A percentile compares a stretch with the other conserved stretches of the same genome.
phyloP scores from a whole-genome alignment of 2,797 vertebrate species.

The Rachycentron canadum region DNA sequence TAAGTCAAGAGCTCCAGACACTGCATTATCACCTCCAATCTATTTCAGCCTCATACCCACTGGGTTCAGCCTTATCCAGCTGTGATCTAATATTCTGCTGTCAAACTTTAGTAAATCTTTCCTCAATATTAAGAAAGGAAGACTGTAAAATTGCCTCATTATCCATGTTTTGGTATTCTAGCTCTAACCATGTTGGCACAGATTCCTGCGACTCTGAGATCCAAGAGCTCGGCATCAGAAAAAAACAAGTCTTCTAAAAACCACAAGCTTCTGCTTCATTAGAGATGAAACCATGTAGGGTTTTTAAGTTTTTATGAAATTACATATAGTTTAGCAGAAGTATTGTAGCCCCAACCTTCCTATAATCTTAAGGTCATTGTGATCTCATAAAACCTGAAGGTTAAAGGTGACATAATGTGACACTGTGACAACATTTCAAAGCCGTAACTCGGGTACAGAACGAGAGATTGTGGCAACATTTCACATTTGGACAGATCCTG shows the following conservation, averaged over 20 bases:
- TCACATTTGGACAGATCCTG: too few species aligned
- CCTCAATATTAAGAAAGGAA: conserved; percentile 49
- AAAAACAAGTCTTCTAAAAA: conserved; percentile 31
- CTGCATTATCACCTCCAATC: conserved; percentile 42
- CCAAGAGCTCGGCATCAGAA: conserved; percentile 38
- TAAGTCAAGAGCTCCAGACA: conserved; percentile 27
- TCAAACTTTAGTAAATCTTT: conserved; percentile 58
- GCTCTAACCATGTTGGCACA: conserved; percentile 46
- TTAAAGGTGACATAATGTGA: too few species aligned
- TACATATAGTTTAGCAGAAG: conserved; percentile 3
- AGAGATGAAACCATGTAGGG: conserved; percentile 12
- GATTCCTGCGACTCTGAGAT: conserved; percentile 35
- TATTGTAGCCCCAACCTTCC: neutral
- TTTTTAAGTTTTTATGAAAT: conserved; percentile 17
- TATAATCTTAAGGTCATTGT: neutral
- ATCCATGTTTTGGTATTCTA: conserved; percentile 44
- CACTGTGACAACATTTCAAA: too few species aligned
- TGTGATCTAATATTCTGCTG: conserved; percentile 66
- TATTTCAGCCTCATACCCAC: conserved; percentile 49
- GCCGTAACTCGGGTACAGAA: too few species aligned
- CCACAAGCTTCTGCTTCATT: conserved; percentile 24
- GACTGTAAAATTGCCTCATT: conserved; percentile 46
- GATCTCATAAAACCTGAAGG: too few species aligned
- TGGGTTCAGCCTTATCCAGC: conserved; percentile 44
- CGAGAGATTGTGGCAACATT: too few species aligned